phyloP scores from a whole-genome alignment of 1,140 invertebrate genomes.

The Stenopsyche tienmushanensis region DNA sequence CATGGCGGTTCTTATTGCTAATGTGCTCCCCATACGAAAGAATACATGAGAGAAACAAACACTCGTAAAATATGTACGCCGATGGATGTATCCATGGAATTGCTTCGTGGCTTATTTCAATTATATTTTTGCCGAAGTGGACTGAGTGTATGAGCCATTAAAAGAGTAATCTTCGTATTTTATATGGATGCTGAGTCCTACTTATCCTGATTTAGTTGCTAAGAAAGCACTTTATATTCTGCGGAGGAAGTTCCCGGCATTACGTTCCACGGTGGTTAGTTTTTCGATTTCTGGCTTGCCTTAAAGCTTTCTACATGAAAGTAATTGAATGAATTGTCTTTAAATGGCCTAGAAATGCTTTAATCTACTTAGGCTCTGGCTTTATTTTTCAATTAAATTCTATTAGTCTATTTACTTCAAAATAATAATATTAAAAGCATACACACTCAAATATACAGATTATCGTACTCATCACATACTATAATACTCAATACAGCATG shows the following conservation, averaged over 20 bases:
- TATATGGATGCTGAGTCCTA: conserved; percentile 9
- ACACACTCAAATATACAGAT: too few species aligned
- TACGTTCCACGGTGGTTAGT: conserved; percentile 25
- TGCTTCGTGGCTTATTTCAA: too few species aligned
- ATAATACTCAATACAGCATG: too few species aligned
- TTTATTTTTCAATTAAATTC: too few species aligned
- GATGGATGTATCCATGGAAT: neutral
- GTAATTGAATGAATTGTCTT: conserved; percentile 23
- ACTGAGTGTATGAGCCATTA: conserved; percentile 15
- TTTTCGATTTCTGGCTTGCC: conserved; percentile 21
- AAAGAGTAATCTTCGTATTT: conserved; percentile 9
- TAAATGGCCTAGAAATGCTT: conserved; percentile 2
- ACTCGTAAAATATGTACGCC: neutral
- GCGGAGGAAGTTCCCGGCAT: conserved; percentile 13
- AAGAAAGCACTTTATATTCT: conserved; percentile 28
- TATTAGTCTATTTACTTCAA: too few species aligned
- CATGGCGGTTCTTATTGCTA: neutral
- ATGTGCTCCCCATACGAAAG: conserved; percentile 6
- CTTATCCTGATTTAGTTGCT: conserved; percentile 29
- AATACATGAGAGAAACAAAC: too few species aligned
- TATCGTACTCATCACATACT: neutral
- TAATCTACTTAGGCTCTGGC: neutral
- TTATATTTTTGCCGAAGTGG: too few species aligned
- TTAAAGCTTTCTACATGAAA: neutral
- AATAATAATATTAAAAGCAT: too few species aligned